Base-by-base conservation (phyloP, 2,797 vertebrate species). In the Propithecus deckenii region DNA sequence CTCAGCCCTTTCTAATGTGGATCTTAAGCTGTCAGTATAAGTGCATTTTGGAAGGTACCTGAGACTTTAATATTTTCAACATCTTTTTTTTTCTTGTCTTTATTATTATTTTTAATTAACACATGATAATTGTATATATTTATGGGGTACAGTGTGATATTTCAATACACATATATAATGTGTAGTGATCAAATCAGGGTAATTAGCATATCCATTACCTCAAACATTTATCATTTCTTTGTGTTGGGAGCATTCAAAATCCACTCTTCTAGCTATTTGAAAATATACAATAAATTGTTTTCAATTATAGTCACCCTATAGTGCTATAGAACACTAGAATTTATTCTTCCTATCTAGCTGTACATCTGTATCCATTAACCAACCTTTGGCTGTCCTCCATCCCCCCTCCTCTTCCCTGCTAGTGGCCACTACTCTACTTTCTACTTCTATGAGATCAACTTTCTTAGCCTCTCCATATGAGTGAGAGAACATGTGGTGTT, bases 1-100 rank as follows among this genome's bases (percentile, higher is more conserved):
- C 13, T 78, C 61, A 80, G 30, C 35, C 57, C 81, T 96, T 95
- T 94, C 72, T 96, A n/a, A 94, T 90, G 13, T 65, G 67, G 67
- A 15, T 89, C 80, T 84, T 48, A 78, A 43, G 75, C 35, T 85
- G 0, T 76, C 72, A 74, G 20, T 71, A 25, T 59, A 92, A 48
- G 20, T 93, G 6, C 71, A 50, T 86, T 25, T 74, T 92, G 28
- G 48, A 86, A 72, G 41, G 17, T 10, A 76, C 48, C 28, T 61
- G 43, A 86, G 69, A 85, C 57, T 52, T 67, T 94, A 63, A 57
- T 88, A 50, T 71, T 90, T 83, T 55, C 52, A 83, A 10, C 20
- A 7, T 97, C 43, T 79, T 83, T 79, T 76, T 76, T 48, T 71
- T 30, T 18, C 22, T 74, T 17, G 4, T 43, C 25, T 46, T 74